A percentile compares a stretch with the other conserved stretches of the same genome.
These are phyloP conservation scores for Hemithea aestivaria DNA, from an alignment of 2,888 invertebrate genomes.

Conservation along the genomic window DNA sequence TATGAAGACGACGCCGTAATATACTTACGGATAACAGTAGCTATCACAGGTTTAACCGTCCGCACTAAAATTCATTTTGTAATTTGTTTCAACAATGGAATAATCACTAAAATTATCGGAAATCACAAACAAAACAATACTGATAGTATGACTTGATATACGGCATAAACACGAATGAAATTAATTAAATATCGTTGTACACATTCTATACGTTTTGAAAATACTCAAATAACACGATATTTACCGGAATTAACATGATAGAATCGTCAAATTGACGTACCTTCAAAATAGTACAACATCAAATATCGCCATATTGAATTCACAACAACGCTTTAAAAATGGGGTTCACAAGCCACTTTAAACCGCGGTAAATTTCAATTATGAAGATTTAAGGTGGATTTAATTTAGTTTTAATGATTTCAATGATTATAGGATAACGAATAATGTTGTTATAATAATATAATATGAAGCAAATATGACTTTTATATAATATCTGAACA, in stretches of 20 bases:
- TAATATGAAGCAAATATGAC: too few relatives aligned
- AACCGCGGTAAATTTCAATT: constrained; percentile 58
- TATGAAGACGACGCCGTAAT: constrained; percentile 20
- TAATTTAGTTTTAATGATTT: too few relatives aligned
- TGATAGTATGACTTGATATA: constrained; percentile 62
- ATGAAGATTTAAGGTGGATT: too few relatives aligned
- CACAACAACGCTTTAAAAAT: constrained; percentile 83
- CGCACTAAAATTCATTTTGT: constrained; percentile 39
- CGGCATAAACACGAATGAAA: constrained; percentile 45
- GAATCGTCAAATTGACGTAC: constrained; percentile 79
- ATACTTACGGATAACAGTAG: constrained; percentile 26
- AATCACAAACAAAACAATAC: constrained; percentile 79
- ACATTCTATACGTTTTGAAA: constrained; percentile 37
- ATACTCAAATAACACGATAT: constrained; percentile 54
- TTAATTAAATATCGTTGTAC: constrained; percentile 36
- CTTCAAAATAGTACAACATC: constrained; percentile 79
- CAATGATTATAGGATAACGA: too few relatives aligned
- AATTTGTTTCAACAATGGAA: constrained; percentile 58
- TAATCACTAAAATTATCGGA: constrained; percentile 67
- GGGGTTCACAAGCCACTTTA: constrained; percentile 69
- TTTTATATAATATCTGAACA: too few relatives aligned
- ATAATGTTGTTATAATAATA: too few relatives aligned
- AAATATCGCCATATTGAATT: constrained; percentile 84
- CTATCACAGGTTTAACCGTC: constrained; percentile 29
- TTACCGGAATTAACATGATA: constrained; percentile 71